Evolutionary conservation across 2,113 vertebrate genomes (phyloP).

Genomic region (Actenoides lindsayi): DNA sequence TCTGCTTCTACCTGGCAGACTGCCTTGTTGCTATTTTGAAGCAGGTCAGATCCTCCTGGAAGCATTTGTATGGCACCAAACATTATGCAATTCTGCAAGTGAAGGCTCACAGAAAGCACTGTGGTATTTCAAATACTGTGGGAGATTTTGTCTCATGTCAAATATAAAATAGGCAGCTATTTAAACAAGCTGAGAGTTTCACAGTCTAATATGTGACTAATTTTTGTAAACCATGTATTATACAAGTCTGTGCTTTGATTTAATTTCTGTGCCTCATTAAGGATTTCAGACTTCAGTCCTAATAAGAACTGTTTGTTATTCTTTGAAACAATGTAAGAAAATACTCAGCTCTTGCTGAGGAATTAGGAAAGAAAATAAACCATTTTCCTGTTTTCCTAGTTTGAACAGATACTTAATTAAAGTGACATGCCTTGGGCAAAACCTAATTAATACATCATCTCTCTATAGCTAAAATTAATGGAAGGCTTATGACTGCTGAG

Average conservation of each 20-base stretch:
- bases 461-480: conserved; percentile 18
- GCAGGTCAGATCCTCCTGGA: neutral
- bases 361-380: conserved; percentile 46
- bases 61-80: neutral
- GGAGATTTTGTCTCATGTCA: neutral
- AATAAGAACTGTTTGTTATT: neutral
- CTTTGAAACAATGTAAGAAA: conserved; percentile 2
- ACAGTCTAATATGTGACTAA: neutral
- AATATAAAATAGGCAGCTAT: neutral
- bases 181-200: neutral
- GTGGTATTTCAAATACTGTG: neutral
- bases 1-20: conserved; percentile 9
- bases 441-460: conserved; percentile 36
- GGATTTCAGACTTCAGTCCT: neutral
- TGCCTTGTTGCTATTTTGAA: neutral
- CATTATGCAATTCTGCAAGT: neutral
- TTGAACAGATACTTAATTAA: conserved; percentile 55
- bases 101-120: neutral
- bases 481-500: neutral
- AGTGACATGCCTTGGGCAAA: conserved; percentile 8
- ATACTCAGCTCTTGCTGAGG: neutral
- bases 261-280: neutral
- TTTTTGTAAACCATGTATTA: neutral
- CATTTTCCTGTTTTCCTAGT: conserved; percentile 31
- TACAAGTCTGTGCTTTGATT: neutral